Percentiles rank a stretch among this genome's conserved stretches.
phyloP scores from a whole-genome alignment of 2,113 vertebrate genomes.

The Chionodraco myersi region DNA sequence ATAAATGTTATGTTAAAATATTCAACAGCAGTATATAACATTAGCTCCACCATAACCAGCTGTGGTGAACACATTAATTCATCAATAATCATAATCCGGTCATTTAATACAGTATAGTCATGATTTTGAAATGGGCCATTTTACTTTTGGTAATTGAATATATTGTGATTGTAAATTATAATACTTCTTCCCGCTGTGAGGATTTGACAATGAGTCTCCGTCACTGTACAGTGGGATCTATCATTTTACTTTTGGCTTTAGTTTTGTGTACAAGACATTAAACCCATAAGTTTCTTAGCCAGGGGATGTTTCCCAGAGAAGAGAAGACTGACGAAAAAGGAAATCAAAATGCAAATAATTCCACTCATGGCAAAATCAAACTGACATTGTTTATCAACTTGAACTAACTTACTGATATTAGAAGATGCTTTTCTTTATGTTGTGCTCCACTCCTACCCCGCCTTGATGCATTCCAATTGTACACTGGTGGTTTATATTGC shows the following conservation, averaged over 20 bases:
- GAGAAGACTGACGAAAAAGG: not conserved
- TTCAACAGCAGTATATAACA: no score
- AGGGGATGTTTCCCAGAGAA: not conserved
- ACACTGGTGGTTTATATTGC: constrained; percentile 25
- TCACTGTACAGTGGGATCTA: not conserved
- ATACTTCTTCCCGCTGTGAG: no score
- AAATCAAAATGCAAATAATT: not conserved
- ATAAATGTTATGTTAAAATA: no score
- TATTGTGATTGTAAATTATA: no score
- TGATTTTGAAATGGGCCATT: no score
- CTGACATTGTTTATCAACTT: not conserved
- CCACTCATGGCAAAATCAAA: not conserved
- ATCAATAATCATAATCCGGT: no score
- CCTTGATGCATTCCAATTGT: constrained; percentile 25
- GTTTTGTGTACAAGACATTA: not conserved
- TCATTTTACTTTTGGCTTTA: no score
- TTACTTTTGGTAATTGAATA: no score
- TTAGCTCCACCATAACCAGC: no score
- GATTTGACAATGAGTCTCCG: not conserved
- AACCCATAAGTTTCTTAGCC: constrained; percentile 20
- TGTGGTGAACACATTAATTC: no score
- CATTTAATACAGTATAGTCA: no score
- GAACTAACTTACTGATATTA: constrained; percentile 5
- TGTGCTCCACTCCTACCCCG: not conserved
- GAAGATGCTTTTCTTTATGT: not conserved